Evolutionary conservation across 2,113 vertebrate species (phyloP), one percentile per base, ranked within the genome.

Genomic region (Zosterops japonicus): DNA sequence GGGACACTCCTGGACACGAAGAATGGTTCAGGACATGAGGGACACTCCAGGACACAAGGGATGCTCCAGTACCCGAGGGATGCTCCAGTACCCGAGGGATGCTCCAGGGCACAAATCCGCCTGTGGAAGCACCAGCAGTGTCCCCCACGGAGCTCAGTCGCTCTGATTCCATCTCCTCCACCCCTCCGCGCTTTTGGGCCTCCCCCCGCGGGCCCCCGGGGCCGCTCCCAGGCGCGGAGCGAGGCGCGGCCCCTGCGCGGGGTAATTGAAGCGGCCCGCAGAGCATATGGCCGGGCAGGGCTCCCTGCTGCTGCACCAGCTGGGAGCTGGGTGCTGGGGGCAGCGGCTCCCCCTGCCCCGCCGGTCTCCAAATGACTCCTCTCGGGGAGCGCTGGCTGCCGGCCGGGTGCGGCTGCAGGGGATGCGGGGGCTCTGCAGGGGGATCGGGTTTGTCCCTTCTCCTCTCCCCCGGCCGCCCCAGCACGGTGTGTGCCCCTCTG

Each of bases 231-330:
- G 87, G 83, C 79, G 96, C 97, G 24, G 94, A 89, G 97, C 81
- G 52, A 75, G 96, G 80, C 95, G 88, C 47, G 75, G 96, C 97
- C 94, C 95, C 97, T 96, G 97, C 63, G 96, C 98, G 98, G 98
- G 98, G 98, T 98, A 99, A 99, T 98, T 98, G 98, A 98, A 98
- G 98, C 98, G 97, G 98, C 96, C 89, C 97, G 97, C 97, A 96
- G 97, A 98, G 98, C 99, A 99, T 99, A 99, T 99, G 98, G 98
- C 97, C 96, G 81, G 97, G 98, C 98, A 98, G 98, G 98, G 97
- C 93, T 98, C 98, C 98, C 98, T 99, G 98, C 98, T 99, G 98
- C 97, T 97, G 98, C 98, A 98, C 98, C 99, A 99, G 98, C 98
- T 99, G 98, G 98, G 98, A 97, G 97, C 98, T 98, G 98, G 98